These are phyloP conservation scores for Microcebus tavaratra DNA, from an alignment of 2,113 vertebrate species.

Conservation along the genomic window DNA sequence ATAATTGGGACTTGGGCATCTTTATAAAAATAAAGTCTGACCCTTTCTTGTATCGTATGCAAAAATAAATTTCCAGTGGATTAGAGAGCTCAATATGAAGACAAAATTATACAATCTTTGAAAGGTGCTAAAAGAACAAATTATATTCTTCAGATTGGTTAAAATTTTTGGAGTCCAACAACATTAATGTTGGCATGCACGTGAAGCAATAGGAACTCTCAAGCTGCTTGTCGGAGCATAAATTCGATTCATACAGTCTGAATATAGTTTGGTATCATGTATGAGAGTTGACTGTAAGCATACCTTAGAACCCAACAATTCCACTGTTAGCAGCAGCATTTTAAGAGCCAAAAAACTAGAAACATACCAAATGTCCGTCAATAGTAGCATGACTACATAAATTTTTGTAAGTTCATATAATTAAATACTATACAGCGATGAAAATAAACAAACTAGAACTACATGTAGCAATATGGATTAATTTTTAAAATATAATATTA, in stretches of 20 bases:
- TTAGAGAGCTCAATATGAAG: neutral
- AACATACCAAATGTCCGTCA: neutral
- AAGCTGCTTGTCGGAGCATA: neutral
- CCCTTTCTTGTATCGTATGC: neutral
- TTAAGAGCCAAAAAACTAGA: neutral
- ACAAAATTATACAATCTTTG: neutral
- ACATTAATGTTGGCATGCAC: neutral
- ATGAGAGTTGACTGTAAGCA: neutral
- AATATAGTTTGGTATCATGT: neutral
- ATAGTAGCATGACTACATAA: neutral
- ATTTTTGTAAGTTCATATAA: neutral
- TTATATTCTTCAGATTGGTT: neutral
- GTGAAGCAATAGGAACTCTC: neutral
- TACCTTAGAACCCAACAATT: neutral
- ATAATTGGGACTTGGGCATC: neutral
- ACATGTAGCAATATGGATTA: neutral
- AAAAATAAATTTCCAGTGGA: neutral
- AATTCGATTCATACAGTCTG: neutral
- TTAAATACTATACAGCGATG: neutral
- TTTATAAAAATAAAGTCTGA: neutral
- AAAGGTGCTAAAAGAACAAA: neutral
- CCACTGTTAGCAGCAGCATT: neutral
- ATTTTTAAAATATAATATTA: neutral
- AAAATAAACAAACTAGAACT: neutral
- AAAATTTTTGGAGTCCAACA: neutral